Percentiles rank a stretch among this genome's conserved stretches.
These are phyloP conservation scores for Myotis daubentonii DNA, from an alignment of 2,797 vertebrate genomes.

Conservation along the genomic window DNA sequence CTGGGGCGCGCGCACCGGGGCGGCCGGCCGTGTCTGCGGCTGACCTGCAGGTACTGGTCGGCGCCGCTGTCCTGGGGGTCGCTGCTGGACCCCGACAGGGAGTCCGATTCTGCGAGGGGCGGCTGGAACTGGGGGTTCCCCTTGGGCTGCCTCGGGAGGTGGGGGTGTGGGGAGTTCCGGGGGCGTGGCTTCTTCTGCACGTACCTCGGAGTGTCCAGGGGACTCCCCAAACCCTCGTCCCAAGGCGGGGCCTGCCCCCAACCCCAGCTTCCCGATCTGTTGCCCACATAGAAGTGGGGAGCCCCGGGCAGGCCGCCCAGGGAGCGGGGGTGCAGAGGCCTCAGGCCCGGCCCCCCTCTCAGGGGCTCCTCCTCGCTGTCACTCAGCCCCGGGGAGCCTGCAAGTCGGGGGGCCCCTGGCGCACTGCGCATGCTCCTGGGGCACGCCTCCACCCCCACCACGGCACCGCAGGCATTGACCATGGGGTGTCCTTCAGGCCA, in stretches of 20 bases:
- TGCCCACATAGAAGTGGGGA: slow-evolving; percentile 89
- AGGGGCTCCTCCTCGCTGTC: slow-evolving; percentile 86
- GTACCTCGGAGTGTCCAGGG: slow-evolving; percentile 76
- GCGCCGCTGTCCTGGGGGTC: slow-evolving; percentile 94
- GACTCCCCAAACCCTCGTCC: slow-evolving; percentile 81
- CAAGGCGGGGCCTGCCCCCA: slow-evolving; percentile 81
- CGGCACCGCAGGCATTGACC: slow-evolving; percentile 85
- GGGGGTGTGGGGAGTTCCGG: slow-evolving; percentile 80
- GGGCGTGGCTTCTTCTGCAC: slow-evolving; percentile 82
- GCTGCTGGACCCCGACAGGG: slow-evolving; percentile 93
- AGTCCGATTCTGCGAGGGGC: slow-evolving; percentile 92
- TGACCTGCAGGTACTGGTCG: slow-evolving; percentile 94
- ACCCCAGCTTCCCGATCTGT: slow-evolving; percentile 82
- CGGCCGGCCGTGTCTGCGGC: slow-evolving; percentile 90
- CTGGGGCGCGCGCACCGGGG: slow-evolving; percentile 85
- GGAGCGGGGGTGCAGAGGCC: slow-evolving; percentile 85
- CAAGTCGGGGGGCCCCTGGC: slow-evolving; percentile 77
- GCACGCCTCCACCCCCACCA: slow-evolving; percentile 90
- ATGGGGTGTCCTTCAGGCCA: slow-evolving; percentile 89
- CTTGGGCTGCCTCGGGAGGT: slow-evolving; percentile 86
- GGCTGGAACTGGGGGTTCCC: slow-evolving; percentile 86
- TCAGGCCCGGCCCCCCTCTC: slow-evolving; percentile 76
- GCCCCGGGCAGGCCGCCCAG: slow-evolving; percentile 89
- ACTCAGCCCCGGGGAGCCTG: slow-evolving; percentile 87
- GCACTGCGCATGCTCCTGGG: slow-evolving; percentile 86